phyloP scores from a whole-genome alignment of 1,140 invertebrate genomes.

The Nasonia giraulti region DNA sequence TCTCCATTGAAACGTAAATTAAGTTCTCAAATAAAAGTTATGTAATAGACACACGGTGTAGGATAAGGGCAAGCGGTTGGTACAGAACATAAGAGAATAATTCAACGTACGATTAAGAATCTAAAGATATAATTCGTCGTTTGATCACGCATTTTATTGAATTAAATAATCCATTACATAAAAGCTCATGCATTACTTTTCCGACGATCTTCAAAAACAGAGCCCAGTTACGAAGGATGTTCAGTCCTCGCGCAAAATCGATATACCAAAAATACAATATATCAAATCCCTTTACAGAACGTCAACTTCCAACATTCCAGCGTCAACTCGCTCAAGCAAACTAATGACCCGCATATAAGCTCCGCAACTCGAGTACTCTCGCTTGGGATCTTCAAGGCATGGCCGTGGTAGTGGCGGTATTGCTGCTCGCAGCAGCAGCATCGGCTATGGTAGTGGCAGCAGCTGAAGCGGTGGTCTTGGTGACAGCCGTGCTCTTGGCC shows the following conservation, averaged over 20 bases:
- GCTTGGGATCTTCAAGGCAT: background rate
- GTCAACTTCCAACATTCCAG: background rate
- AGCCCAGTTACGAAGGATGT: background rate
- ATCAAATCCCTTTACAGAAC: background rate
- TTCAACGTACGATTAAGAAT: background rate
- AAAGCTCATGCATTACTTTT: background rate
- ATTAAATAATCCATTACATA: slow-evolving; percentile 34
- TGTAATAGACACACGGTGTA: too few relatives aligned
- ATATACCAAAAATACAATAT: too few relatives aligned
- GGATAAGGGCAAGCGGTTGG: too few relatives aligned
- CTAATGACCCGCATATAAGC: too few relatives aligned
- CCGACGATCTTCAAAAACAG: background rate
- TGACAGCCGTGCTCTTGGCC: background rate
- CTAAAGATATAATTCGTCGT: slow-evolving; percentile 14
- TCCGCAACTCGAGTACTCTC: too few relatives aligned
- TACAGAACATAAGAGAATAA: too few relatives aligned
- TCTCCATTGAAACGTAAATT: background rate
- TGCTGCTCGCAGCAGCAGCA: background rate
- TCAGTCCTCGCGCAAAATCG: background rate
- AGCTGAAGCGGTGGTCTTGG: background rate
- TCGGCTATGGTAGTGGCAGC: background rate
- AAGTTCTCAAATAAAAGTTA: too few relatives aligned
- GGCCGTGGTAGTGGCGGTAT: background rate
- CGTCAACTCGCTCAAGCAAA: too few relatives aligned
- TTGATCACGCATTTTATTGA: slow-evolving; percentile 36